Base-by-base conservation (phyloP, 2,888 invertebrate species). In the Zeuzera pyrina region DNA sequence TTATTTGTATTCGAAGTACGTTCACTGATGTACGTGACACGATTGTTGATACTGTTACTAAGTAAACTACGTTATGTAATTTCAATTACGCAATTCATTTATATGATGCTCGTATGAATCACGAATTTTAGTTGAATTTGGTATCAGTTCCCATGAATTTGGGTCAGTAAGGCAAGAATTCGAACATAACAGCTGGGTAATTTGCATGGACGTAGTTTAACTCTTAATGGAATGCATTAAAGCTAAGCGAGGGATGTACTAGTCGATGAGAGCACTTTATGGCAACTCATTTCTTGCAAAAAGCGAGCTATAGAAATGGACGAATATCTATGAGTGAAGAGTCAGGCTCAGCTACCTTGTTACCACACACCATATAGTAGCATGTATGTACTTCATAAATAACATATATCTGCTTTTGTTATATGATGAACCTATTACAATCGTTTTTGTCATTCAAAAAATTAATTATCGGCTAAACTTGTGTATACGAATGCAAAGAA, bases 1-100 rank as follows among this genome's bases (percentile, higher is more conserved):
- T 57, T 63, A 65, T 74, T 73, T 62, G 60, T 76, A 78, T 76
- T 73, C 74, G 49, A 50, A 56, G 56, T 64, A 54, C 67, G 73
- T 69, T 52, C 61, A 54, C 49, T 49, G 57, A 49, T 45, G 54
- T 47, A 68, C 77, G 77, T 76, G 77, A 51, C 50, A 42, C 38
- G 72, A 52, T 47, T 70, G 59, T 57, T 65, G 68, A 74, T 69
- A 55, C 52, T 49, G 53, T 56, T 63, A 54, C 62, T 60, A 64
- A 70, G 59, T 68, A 70, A 70, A 69, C 67, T 66, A 60, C 49
- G 57, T 67, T 36, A 42, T 34, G 35, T 42, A 42, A 42, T 74
- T 73, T 70, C 72, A 71, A 72, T 73, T 71, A 74, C 57, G 46
- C 48, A 56, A 55, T 63, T 65, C 54, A 46, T 53, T 52, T 52